Evolutionary conservation across 2,797 vertebrate species (phyloP), one percentile per base, ranked within the genome.

Genomic region (Myotis daubentonii): DNA sequence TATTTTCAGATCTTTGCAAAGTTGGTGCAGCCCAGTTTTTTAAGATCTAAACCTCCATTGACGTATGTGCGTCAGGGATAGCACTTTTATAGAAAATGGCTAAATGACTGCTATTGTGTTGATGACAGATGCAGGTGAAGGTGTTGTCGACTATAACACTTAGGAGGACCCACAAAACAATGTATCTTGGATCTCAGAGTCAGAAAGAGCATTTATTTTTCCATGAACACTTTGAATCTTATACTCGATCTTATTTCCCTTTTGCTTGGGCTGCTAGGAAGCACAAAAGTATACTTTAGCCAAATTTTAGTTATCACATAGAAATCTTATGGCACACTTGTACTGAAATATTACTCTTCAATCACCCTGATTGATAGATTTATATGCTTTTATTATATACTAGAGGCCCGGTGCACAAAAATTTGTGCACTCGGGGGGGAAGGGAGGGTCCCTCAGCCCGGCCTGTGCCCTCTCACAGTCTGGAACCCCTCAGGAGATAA

Each of bases 231-330:
- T 49, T 90, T 62, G 19, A 78, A 51, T 41, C 20, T 92, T 57
- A 8, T 16, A 30, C 68, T 11, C 28, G 28, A 49, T 47, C 65
- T 85, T 57, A 28, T 44, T 49, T 80, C 19, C 36, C 23, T 33
- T 91, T 93, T 71, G 30, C 88, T 75, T 66, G 66, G 81, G 30
- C 87, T 72, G 7, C 71, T 84, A 49, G 38, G 55, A 93, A 93
- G 36, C 71, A 57, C 1, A 38, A 60, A 83, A 71, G 36, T 23
- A 3, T 33, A 66, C 36, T 17, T 89, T 15, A 80, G 36, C 60
- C 71, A 85, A 76, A 60, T 55, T 70, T 68, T 89, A 89, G 85
- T 53, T 71, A 72, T 66, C 38, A 2, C 17, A 1, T 87, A 81
- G 74, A 84, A 74, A 87, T 87, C 44, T 84, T 30, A 55, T 19